Conservation (phyloP, 2,888 invertebrate species). For the Pachydiplax longipennis region DNA sequence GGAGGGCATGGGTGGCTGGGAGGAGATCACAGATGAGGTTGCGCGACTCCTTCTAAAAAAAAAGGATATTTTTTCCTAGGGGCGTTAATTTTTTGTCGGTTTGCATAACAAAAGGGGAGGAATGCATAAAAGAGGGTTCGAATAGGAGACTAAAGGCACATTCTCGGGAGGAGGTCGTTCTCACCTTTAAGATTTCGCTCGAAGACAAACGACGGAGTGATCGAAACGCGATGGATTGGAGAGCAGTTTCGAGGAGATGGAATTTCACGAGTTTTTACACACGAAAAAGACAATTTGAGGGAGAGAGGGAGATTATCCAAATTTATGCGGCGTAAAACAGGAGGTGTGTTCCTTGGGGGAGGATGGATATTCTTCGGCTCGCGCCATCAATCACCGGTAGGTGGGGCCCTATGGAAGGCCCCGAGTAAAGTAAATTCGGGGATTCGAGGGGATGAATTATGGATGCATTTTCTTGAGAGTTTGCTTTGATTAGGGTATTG, state of each 20-base stretch:
- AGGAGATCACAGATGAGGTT: background rate
- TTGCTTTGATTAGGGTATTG: background rate
- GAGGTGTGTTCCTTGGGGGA: background rate
- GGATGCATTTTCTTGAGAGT: background rate
- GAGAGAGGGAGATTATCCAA: background rate
- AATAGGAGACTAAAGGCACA: background rate
- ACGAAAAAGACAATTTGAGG: background rate
- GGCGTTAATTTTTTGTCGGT: background rate
- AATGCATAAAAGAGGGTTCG: background rate
- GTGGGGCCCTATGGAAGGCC: background rate
- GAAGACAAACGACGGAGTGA: slow-evolving; percentile 26
- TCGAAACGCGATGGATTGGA: background rate
- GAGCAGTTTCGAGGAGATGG: background rate
- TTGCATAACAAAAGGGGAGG: background rate
- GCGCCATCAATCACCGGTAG: slow-evolving; percentile 6
- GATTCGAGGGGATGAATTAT: slow-evolving; percentile 18
- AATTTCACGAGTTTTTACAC: background rate
- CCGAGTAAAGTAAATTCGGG: background rate
- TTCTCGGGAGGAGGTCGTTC: background rate
- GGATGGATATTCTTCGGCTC: background rate
- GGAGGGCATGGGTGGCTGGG: background rate
- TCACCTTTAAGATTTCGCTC: background rate
- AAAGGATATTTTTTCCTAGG: background rate
- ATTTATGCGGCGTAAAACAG: slow-evolving; percentile 34
- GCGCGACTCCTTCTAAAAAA: background rate